phyloP scores from a whole-genome alignment of 2,888 invertebrate genomes.

The Noctuana brunneofusca region DNA sequence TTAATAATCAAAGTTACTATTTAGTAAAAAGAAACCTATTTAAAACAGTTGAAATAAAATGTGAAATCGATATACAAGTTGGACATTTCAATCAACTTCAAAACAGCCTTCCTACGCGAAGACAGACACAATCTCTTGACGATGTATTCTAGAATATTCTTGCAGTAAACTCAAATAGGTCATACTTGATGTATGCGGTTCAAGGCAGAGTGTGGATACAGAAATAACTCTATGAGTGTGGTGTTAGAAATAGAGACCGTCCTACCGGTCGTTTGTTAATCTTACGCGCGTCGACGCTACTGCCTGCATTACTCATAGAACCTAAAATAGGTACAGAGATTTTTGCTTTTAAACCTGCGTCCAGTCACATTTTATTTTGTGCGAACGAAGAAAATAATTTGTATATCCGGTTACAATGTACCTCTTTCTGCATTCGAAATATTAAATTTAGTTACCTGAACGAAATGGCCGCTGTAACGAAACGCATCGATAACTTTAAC shows the following conservation, averaged over 20 bases:
- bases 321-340: conserved; percentile 15
- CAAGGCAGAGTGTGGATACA: conserved; percentile 67
- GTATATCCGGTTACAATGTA: background rate
- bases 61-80: background rate
- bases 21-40: no score
- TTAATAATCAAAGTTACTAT: no score
- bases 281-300: conserved; percentile 39
- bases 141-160: conserved; percentile 54
- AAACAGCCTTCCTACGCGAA: conserved; percentile 12
- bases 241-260: conserved; percentile 63
- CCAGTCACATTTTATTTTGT: background rate
- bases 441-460: no score
- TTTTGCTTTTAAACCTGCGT: conserved; percentile 13
- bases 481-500: no score
- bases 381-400: background rate
- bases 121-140: conserved; percentile 21
- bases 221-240: conserved; percentile 71
- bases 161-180: conserved; percentile 69
- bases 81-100: conserved; percentile 2
- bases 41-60: background rate
- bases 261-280: conserved; percentile 54
- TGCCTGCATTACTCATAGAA: conserved; percentile 35
- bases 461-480: no score
- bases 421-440: no score
- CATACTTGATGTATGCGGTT: conserved; percentile 64